phyloP scores from a whole-genome alignment of 2,888 invertebrate genomes.

The Leptinotarsa haldemani region DNA sequence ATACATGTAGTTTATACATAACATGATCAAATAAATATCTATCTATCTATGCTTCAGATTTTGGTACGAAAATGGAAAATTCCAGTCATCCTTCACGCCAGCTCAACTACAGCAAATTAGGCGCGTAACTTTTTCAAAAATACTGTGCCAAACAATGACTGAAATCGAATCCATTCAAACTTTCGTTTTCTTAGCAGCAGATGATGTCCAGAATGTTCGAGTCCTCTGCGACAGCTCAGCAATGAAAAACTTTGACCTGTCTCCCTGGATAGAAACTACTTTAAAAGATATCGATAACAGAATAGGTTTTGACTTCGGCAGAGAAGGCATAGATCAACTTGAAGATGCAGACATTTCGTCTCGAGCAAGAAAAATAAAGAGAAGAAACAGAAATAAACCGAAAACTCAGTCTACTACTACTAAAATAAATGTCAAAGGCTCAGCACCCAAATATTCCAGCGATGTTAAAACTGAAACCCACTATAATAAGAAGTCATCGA shows the following conservation, averaged over 20 bases:
- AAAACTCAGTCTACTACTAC: slow-evolving; percentile 23
- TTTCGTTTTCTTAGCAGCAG: slow-evolving; percentile 75
- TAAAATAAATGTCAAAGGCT: slow-evolving; percentile 35
- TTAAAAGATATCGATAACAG: slow-evolving; percentile 42
- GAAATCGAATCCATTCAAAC: slow-evolving; percentile 77
- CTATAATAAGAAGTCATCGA: background rate
- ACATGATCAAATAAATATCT: too few species aligned
- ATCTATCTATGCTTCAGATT: slow-evolving; percentile 69
- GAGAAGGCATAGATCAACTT: slow-evolving; percentile 28
- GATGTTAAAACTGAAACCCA: slow-evolving; percentile 31
- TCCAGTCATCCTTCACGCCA: slow-evolving; percentile 80
- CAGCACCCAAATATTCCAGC: slow-evolving; percentile 39
- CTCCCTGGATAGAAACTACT: slow-evolving; percentile 71
- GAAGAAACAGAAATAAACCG: slow-evolving; percentile 23
- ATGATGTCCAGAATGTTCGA: slow-evolving; percentile 71
- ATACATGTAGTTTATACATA: too few species aligned
- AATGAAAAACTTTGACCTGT: slow-evolving; percentile 71
- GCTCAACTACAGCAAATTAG: slow-evolving; percentile 81
- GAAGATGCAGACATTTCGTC: background rate
- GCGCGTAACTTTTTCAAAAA: slow-evolving; percentile 77
- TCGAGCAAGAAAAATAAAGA: slow-evolving; percentile 24
- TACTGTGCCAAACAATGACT: slow-evolving; percentile 76
- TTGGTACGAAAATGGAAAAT: slow-evolving; percentile 85
- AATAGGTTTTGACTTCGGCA: slow-evolving; percentile 28
- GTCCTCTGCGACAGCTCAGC: slow-evolving; percentile 68